These are phyloP conservation scores for Caenorhabditis macrosperma DNA, from an alignment of 2,888 invertebrate species.

Conservation along the genomic window DNA sequence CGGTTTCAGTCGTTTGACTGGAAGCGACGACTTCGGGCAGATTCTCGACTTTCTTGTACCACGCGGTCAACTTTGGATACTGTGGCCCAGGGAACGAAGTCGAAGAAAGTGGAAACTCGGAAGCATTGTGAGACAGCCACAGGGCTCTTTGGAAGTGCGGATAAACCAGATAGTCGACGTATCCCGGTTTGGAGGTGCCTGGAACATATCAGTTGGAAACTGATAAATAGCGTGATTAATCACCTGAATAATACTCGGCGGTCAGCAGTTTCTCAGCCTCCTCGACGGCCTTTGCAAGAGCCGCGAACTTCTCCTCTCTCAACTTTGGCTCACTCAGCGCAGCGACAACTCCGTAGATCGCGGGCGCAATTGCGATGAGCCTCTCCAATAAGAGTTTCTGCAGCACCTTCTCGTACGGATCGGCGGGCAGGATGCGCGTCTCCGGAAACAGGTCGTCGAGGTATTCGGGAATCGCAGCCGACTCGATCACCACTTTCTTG, in stretches of 20 bases:
- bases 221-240: neutral
- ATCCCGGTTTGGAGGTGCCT: constrained; percentile 49
- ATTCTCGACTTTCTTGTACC: constrained; percentile 33
- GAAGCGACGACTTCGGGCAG: constrained; percentile 54
- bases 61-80: constrained; percentile 37
- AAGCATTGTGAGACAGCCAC: constrained; percentile 34
- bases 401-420: constrained; percentile 85
- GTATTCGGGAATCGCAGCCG: constrained; percentile 88
- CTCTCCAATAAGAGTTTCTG: constrained; percentile 86
- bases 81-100: constrained; percentile 40
- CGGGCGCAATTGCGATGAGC: constrained; percentile 81
- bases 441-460: constrained; percentile 88
- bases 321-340: constrained; percentile 45
- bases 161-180: constrained; percentile 52
- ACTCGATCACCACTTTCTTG: constrained; percentile 86
- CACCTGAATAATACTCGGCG: constrained; percentile 68
- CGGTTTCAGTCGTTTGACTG: constrained; percentile 43
- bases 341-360: constrained; percentile 58
- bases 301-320: constrained; percentile 55
- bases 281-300: constrained; percentile 59
- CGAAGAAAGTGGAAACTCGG: constrained; percentile 26
- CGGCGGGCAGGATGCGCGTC: constrained; percentile 84
- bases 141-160: constrained; percentile 48
- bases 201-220: neutral
- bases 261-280: constrained; percentile 65